Evolutionary conservation across 2,888 invertebrate species (phyloP).

Genomic region (Petrolisthes manimaculis): DNA sequence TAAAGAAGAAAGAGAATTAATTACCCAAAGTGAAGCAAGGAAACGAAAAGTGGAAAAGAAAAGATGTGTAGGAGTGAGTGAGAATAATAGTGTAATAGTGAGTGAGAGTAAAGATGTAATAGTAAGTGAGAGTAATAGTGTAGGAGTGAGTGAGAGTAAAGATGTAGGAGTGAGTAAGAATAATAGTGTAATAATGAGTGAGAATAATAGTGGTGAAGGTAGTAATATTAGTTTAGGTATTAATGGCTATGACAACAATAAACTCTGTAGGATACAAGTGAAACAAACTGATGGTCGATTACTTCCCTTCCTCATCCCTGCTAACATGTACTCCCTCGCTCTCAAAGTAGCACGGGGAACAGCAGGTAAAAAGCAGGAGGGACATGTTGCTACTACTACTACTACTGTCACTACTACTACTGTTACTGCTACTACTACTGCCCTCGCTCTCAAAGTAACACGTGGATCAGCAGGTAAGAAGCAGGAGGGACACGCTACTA

Average conservation of each 20-base stretch:
- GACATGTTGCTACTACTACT: background rate
- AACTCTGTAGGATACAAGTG: slow-evolving; percentile 46
- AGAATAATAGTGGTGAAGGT: background rate
- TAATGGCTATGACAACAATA: slow-evolving; percentile 18
- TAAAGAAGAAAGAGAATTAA: no score
- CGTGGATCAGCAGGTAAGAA: no score
- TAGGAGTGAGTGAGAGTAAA: no score
- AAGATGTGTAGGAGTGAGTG: no score
- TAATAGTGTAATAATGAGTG: slow-evolving; percentile 4
- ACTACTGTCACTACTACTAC: background rate
- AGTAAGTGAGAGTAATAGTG: no score
- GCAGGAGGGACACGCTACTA: background rate
- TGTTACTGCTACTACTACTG: background rate
- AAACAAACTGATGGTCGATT: slow-evolving; percentile 44
- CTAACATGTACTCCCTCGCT: slow-evolving; percentile 52
- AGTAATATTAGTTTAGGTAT: background rate
- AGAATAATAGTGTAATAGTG: no score
- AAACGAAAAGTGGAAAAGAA: no score
- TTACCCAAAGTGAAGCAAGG: no score
- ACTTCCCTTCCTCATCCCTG: slow-evolving; percentile 38
- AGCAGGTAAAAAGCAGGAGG: slow-evolving; percentile 1
- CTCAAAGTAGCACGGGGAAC: slow-evolving; percentile 35
- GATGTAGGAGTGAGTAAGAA: background rate
- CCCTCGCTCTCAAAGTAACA: background rate
- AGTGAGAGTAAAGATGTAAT: no score